These are phyloP conservation scores for Hexactinellida sp. DNA, from an alignment of 37 sponge, comb jelly and placozoan genomes.

Conservation along the genomic window DNA sequence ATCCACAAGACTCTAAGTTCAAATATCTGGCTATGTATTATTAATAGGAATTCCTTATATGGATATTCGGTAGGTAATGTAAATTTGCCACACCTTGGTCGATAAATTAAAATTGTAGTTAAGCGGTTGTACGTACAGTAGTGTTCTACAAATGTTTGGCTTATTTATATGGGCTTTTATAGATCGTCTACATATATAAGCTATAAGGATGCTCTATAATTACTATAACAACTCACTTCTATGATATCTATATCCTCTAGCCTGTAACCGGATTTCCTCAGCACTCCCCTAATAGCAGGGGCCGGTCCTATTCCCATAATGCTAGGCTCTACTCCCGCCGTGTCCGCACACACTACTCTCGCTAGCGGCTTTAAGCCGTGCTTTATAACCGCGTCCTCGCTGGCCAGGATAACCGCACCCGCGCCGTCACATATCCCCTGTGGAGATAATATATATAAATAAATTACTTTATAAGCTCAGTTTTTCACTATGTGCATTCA, in stretches of 20 bases:
- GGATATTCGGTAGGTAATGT: too few species aligned
- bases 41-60: too few species aligned
- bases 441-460: not conserved
- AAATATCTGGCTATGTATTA: too few species aligned
- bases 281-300: slow-evolving; percentile 58
- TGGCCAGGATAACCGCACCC: slow-evolving; percentile 61
- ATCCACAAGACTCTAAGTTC: too few species aligned
- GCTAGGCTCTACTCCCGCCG: slow-evolving; percentile 82
- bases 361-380: slow-evolving; percentile 78
- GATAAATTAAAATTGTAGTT: too few species aligned
- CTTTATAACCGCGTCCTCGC: slow-evolving; percentile 57
- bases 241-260: slow-evolving; percentile 68
- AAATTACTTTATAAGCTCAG: not conserved
- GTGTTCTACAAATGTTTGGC: too few species aligned
- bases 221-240: slow-evolving; percentile 65
- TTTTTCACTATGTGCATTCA: not conserved
- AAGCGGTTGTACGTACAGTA: too few species aligned
- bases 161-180: too few species aligned
- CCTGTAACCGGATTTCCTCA: slow-evolving; percentile 34
- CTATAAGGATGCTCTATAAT: too few species aligned
- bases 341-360: slow-evolving; percentile 54
- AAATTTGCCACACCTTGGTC: too few species aligned
- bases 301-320: slow-evolving; percentile 96
- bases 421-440: slow-evolving; percentile 98
- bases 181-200: too few species aligned